Conservation (phyloP, 2,797 vertebrate species). For the Xiphorhynchus erythropygius region DNA sequence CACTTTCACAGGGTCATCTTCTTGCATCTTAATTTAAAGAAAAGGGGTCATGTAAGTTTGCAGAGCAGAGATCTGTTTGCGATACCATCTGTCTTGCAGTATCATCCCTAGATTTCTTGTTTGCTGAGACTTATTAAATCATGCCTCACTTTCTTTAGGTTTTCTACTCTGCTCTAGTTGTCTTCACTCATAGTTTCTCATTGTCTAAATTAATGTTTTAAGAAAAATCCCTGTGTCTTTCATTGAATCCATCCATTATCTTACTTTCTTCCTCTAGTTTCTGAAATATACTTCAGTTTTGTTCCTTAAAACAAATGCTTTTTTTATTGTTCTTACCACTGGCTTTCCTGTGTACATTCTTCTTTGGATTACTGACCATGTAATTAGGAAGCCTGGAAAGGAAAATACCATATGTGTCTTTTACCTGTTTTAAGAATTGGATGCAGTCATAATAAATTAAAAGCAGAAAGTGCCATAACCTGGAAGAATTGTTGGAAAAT, state of each 20-base stretch:
- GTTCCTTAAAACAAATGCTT: neutral
- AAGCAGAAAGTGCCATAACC: neutral
- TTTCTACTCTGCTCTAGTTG: neutral
- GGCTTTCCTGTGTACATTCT: neutral
- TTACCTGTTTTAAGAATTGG: slow-evolving; percentile 37
- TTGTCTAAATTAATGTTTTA: neutral
- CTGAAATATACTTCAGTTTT: neutral
- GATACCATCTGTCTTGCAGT: neutral
- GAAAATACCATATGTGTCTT: neutral
- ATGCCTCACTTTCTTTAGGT: neutral
- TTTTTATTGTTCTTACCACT: neutral
- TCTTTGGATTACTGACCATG: neutral
- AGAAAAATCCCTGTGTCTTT: neutral
- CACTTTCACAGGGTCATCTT: slow-evolving; percentile 18
- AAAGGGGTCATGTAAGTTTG: slow-evolving; percentile 33
- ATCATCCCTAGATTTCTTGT: neutral
- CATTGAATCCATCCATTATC: neutral
- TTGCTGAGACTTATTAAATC: neutral
- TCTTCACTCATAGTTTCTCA: neutral
- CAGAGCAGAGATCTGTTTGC: neutral
- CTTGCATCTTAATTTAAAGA: neutral
- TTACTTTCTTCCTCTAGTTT: neutral
- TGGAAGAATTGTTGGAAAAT: neutral
- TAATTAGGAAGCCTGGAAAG: slow-evolving; percentile 6
- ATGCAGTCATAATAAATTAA: neutral